Evolutionary conservation across 2,113 vertebrate species (phyloP).

Genomic region (Trichechus manatus): DNA sequence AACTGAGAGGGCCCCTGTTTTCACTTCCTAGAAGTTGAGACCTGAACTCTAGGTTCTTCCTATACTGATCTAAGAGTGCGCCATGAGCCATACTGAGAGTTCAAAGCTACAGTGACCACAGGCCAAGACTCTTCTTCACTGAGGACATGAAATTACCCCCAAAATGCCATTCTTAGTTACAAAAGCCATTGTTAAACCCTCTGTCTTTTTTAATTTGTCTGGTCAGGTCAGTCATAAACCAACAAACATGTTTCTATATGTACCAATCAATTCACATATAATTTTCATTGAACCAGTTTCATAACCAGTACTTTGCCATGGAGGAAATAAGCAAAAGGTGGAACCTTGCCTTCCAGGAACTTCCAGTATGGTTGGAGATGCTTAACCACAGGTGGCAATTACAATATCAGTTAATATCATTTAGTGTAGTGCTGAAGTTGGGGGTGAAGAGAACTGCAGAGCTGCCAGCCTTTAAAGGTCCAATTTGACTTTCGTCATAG

Average conservation of each 20-base stretch:
- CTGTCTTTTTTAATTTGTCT: constrained; percentile 8
- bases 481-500: not conserved
- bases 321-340: not conserved
- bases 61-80: not conserved
- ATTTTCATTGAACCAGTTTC: not conserved
- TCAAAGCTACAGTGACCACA: not conserved
- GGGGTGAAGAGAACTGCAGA: not conserved
- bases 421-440: not conserved
- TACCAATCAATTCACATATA: not conserved
- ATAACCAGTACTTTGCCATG: not conserved
- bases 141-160: not conserved
- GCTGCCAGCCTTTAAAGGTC: not conserved
- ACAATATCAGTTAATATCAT: not conserved
- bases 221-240: not conserved
- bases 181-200: not conserved
- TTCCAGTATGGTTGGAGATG: not conserved
- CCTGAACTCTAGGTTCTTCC: constrained; percentile 46
- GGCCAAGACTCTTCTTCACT: not conserved
- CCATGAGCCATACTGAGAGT: not conserved
- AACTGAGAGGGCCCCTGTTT: not conserved
- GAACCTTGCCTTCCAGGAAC: not conserved
- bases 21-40: constrained; percentile 29
- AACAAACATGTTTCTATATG: not conserved
- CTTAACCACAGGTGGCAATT: not conserved
- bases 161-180: not conserved